These are phyloP conservation scores for Myzus persicae DNA, from an alignment of 1,140 invertebrate species.

Conservation along the genomic window DNA sequence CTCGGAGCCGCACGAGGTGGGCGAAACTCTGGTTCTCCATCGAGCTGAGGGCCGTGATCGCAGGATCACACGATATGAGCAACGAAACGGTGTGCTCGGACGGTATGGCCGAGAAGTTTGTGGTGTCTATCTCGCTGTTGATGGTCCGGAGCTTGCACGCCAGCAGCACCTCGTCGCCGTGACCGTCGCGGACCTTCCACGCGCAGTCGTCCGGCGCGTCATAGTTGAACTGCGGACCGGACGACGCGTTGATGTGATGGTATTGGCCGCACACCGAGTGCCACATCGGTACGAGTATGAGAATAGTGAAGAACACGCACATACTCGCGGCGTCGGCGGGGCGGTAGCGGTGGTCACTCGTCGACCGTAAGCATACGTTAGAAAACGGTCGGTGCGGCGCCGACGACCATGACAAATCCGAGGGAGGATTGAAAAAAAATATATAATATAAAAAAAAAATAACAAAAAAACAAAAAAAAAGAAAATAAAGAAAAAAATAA, in stretches of 20 bases:
- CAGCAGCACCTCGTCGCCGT: constrained; percentile 75
- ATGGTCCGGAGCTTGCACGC: constrained; percentile 81
- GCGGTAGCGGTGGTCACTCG: not conserved
- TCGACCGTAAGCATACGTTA: not conserved
- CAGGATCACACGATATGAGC: constrained; percentile 79
- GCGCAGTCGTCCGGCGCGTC: constrained; percentile 85
- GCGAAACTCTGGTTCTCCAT: constrained; percentile 80
- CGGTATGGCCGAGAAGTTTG: constrained; percentile 86
- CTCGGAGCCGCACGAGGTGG: constrained; percentile 78
- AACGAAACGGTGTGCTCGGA: constrained; percentile 83
- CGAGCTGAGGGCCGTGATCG: constrained; percentile 75
- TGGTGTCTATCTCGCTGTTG: constrained; percentile 83
- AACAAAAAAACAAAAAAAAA: not conserved
- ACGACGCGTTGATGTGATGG: constrained; percentile 62
- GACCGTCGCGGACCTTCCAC: constrained; percentile 68
- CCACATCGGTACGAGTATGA: constrained; percentile 10
- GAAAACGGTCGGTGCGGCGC: not conserved
- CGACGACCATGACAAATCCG: not conserved
- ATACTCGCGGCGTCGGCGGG: not conserved
- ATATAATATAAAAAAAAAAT: not conserved
- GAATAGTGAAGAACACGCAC: constrained; percentile 30
- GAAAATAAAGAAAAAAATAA: not conserved
- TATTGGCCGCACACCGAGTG: constrained; percentile 60
- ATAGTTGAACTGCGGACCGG: constrained; percentile 72
- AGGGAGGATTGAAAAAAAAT: not conserved